Percentiles rank a stretch among this genome's conserved stretches.
Evolutionary conservation across 2,113 vertebrate species (phyloP).

Genomic region (Lophius piscatorius): DNA sequence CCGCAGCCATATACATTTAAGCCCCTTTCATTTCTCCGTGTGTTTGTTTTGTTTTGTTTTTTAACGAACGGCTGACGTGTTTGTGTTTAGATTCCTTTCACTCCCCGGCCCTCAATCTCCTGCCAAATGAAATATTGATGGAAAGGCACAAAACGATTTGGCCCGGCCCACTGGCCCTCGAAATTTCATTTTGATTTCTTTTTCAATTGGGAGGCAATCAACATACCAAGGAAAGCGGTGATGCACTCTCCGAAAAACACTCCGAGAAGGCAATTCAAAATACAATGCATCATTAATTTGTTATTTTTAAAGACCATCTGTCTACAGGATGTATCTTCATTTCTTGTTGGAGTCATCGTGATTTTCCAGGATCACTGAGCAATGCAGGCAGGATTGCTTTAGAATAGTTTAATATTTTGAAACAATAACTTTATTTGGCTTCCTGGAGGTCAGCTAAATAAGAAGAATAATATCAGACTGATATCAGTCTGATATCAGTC

Average conservation of each 20-base stretch:
- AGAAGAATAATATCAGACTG: not conserved
- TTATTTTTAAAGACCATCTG: not conserved
- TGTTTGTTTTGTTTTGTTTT: constrained; percentile 6
- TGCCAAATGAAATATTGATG: constrained; percentile 70
- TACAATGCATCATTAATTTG: constrained; percentile 1
- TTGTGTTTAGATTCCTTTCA: constrained; percentile 39
- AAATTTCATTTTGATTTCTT: constrained; percentile 42
- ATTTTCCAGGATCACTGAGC: not conserved
- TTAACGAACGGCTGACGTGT: constrained; percentile 11
- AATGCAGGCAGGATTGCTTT: too few species aligned
- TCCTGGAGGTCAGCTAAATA: too few species aligned
- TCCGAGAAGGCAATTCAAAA: not conserved
- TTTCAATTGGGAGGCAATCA: constrained; percentile 32
- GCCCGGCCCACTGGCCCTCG: constrained; percentile 22
- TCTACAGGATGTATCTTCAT: not conserved
- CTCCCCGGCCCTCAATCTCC: constrained; percentile 28
- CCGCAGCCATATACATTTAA: constrained; percentile 31
- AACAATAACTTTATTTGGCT: too few species aligned
- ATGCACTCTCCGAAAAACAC: not conserved
- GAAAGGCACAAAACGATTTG: constrained; percentile 58
- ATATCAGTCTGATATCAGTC: not conserved
- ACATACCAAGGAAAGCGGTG: constrained; percentile 7
- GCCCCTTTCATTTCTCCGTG: constrained; percentile 2
- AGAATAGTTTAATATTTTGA: too few species aligned
- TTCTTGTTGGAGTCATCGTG: not conserved